These are phyloP conservation scores for Solea senegalensis DNA, from an alignment of 2,113 vertebrate species.

Conservation along the genomic window DNA sequence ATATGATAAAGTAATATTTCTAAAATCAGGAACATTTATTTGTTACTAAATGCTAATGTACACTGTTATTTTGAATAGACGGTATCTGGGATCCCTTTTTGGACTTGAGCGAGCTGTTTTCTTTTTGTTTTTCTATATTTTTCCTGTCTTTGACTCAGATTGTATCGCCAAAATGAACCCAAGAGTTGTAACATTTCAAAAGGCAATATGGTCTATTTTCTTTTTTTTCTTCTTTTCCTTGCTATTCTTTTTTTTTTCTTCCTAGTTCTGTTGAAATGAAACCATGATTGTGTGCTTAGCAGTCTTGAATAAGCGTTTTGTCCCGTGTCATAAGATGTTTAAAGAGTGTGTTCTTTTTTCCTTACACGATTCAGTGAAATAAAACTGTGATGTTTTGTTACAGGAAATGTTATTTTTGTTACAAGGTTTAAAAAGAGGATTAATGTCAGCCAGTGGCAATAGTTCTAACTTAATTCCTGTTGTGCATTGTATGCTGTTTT, in stretches of 20 bases:
- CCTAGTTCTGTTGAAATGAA: constrained; percentile 91
- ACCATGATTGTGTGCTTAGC: constrained; percentile 88
- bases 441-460: constrained; percentile 74
- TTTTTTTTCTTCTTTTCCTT: too few relatives aligned
- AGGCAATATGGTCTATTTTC: constrained; percentile 86
- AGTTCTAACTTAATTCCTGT: constrained; percentile 85
- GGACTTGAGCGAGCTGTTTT: constrained; percentile 78
- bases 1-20: constrained; percentile 90
- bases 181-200: constrained; percentile 92
- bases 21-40: constrained; percentile 89
- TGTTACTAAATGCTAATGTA: constrained; percentile 92
- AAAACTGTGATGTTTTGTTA: constrained; percentile 88
- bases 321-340: constrained; percentile 81
- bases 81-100: constrained; percentile 84
- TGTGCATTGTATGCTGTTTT: constrained; percentile 84
- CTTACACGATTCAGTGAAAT: constrained; percentile 84
- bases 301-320: constrained; percentile 89
- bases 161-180: constrained; percentile 85
- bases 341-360: constrained; percentile 78
- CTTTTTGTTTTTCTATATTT: constrained; percentile 70
- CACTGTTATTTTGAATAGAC: constrained; percentile 85
- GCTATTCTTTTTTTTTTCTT: too few relatives aligned
- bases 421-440: constrained; percentile 74
- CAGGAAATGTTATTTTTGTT: constrained; percentile 81
- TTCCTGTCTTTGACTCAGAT: constrained; percentile 81